Evolutionary conservation across 2,888 invertebrate species (phyloP), one percentile per base, ranked within the genome.

Genomic region (Monoplex corrugatus): DNA sequence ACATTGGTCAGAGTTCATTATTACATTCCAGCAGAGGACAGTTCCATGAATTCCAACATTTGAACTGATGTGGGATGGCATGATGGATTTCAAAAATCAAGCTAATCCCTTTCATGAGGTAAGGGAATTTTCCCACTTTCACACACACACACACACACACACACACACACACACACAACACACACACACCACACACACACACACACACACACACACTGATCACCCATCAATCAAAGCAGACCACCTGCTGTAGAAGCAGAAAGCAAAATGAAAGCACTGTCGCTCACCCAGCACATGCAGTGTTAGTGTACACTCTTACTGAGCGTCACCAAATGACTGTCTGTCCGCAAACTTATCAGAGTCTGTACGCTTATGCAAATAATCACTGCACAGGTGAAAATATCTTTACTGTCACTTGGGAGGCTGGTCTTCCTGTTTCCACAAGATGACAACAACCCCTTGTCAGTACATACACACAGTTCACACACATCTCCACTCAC

Each of bases 191-290:
- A 38, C 40, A 40, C 23, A 43, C 80, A 80, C 28, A 43, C 43
- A 83, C 32, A 45, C 44, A 45, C n/a, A 32, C 28, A 44, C 82
- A 45, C 10, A 10, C 10, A 50, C 13, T 13, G 13, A 50, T 10
- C 10, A 50, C 50, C 50, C 19, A 19, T 13, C 50, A 50, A 13
- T 50, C 19, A 10, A 50, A 13, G 50, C 50, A 50, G 50, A 13
- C 50, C 19, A 50, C 50, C 10, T 13, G 50, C 50, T 19, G 16
- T 32, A 28, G n/a, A 32, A 44, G 45, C 82, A 8, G 13, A 44
- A 44, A 45, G 82, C 44, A 83, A 13, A 45, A 44, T 83, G 82
- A 83, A 83, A 83, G 82, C 82, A 83, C 82, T 45, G 45, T 83
- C 45, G 45, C 82, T 32, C 45, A 45, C 32, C 80, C 8, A 80